Evolutionary conservation across 2,113 vertebrate genomes (phyloP), one percentile per base, ranked within the genome.

Genomic region (Semicossyphus pulcher): DNA sequence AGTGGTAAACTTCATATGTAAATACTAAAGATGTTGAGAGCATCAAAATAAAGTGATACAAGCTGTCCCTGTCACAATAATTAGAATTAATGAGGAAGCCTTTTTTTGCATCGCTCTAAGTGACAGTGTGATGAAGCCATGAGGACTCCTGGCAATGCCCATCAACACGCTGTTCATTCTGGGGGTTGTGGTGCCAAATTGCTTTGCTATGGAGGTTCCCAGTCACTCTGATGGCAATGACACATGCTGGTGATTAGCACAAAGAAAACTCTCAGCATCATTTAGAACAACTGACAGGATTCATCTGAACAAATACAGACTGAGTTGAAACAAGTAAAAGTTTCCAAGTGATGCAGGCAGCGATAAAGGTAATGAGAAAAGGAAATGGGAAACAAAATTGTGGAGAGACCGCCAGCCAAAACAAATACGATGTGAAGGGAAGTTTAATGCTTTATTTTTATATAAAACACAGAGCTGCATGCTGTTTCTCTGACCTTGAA

Each of bases 241-340:
- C 80, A 81, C 62, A 72, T 72, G 71, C 41, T 72, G 34, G 45
- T 80, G 58, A 81, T 86, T 80, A 84, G 52, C 60, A 56, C 47
- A 59, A 64, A 71, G 54, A 67, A 62, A 80, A 29, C 5, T 21
- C 52, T 72, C 54, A 41, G 60, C 47, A 67, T 75, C 37, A 65
- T 51, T 74, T 72, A 61, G 34, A 79, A 61, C 45, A 64, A 54
- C 61, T 67, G 59, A 48, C 60, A 67, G 23, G 11, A 15, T 31
- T 9, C 23, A 25, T 63, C 29, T 57, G 47, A 76, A 45, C 20
- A 47, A 64, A 76, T 31, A 37, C 21, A 57, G 45, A 72, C 41
- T 23, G 29, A 45, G 60, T 26, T 21, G 61, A 72, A 59, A 68
- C 45, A 57, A 47, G 47, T 61, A 53, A 49, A 21, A 18, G 34